Evolutionary conservation across 2,113 vertebrate species (phyloP), one percentile per base, ranked within the genome.

Genomic region (Nipponia nippon): DNA sequence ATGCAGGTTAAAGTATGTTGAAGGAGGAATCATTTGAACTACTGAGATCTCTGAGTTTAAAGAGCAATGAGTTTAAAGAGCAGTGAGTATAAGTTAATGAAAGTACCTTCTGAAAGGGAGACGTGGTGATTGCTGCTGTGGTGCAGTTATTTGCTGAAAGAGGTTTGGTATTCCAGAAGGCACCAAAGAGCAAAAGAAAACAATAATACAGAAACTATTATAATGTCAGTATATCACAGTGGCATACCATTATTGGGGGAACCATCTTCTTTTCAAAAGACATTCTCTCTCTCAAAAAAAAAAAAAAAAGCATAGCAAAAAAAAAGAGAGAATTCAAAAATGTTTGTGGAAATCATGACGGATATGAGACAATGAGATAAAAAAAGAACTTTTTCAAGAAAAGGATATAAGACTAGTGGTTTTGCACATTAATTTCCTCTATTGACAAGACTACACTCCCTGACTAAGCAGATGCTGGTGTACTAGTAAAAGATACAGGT

Each of bases 1-100:
- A 78, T 20, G 34, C 50, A 88, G 70, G 86, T 85, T 90, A 61
- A 87, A 69, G 38, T 49, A 55, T 50, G 8, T 46, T 72, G 70
- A 84, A 90, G 50, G 29, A 78, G 40, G 59, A 92, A 85, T 92
- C 44, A 49, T 92, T 90, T 92, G 86, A 96, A 70, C 78, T 95
- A 56, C 63, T 85, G 69, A 69, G 40, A 82, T 44, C 25, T 78
- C 75, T 6, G 40, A 86, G 83, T 93, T 91, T 79, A 87, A 79
- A 93, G 44, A 87, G 38, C 3, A 0, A 47, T 83, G 53, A 78
- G 40, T 80, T 80, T 91, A 91, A 93, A 93, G n/a, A 85, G 32
- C 59, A 73, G 47, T 40, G 38, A 89, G 50, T 56, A 16, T 61
- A 65, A 95, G 76, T 67, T 95, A 91, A 91, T 86, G 71, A 79